Percentiles rank a stretch among this genome's conserved stretches.
phyloP scores from a whole-genome alignment of 2,888 invertebrate species.

The Mechanitis mazaeus region DNA sequence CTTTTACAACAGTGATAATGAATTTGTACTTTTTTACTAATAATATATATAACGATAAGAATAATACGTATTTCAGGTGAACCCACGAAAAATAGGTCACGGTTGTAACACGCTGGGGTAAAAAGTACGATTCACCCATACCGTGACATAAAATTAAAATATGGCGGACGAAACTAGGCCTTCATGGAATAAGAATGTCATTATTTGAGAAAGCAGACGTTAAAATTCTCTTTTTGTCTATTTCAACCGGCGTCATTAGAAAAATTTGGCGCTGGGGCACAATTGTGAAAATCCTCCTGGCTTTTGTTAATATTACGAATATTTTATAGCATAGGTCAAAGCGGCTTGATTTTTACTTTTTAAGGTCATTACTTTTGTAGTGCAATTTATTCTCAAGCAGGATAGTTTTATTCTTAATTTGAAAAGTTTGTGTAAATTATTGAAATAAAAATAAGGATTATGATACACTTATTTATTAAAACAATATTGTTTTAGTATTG shows the following conservation, averaged over 20 bases:
- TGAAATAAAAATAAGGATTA: not conserved
- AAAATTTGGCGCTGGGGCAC: constrained; percentile 24
- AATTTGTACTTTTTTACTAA: not conserved
- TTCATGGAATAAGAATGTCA: constrained; percentile 28
- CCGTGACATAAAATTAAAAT: constrained; percentile 26
- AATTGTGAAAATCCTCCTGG: constrained; percentile 19
- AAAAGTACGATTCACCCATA: constrained; percentile 24
- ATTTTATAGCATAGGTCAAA: constrained; percentile 23
- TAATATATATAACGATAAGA: constrained; percentile 8
- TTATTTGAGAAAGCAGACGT: constrained; percentile 24
- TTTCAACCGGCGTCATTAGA: constrained; percentile 27
- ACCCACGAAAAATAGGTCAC: constrained; percentile 28
- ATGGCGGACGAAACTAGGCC: constrained; percentile 27
- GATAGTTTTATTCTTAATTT: not conserved
- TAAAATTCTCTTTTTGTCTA: constrained; percentile 23
- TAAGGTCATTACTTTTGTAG: constrained; percentile 22
- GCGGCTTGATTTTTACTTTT: constrained; percentile 15
- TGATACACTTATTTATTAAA: not conserved
- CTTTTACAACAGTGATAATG: too few species aligned
- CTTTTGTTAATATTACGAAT: constrained; percentile 26
- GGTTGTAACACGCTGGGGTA: constrained; percentile 21
- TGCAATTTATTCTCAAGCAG: not conserved
- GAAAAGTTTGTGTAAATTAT: not conserved
- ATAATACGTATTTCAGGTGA: not conserved
- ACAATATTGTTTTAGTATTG: not conserved